Evolutionary conservation across 2,888 invertebrate genomes (phyloP).

Genomic region (Caenorhabditis imperialis): DNA sequence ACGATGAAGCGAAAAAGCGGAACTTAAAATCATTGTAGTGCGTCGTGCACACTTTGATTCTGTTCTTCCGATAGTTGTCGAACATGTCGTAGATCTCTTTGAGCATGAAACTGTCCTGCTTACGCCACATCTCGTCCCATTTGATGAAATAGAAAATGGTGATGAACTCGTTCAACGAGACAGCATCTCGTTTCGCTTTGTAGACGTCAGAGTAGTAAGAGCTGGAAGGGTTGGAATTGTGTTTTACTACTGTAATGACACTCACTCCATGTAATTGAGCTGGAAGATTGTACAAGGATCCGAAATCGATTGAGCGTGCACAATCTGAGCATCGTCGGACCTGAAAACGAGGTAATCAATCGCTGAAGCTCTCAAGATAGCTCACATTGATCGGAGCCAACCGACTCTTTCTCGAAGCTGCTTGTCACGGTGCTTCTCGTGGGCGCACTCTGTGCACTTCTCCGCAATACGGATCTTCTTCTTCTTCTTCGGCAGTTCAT

Average conservation of each 20-base stretch:
- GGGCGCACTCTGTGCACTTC: slow-evolving; percentile 5
- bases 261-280: slow-evolving; percentile 19
- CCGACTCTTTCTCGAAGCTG: slow-evolving; percentile 3
- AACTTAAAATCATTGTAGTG: slow-evolving; percentile 38
- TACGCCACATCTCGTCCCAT: slow-evolving; percentile 28
- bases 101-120: slow-evolving; percentile 17
- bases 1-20: slow-evolving; percentile 36
- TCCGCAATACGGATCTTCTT: neutral
- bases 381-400: slow-evolving; percentile 15
- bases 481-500: neutral
- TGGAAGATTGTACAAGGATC: slow-evolving; percentile 23
- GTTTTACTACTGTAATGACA: no score
- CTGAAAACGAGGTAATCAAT: slow-evolving; percentile 12
- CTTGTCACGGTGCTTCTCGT: neutral
- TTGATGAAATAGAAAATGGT: slow-evolving; percentile 41
- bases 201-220: neutral
- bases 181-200: neutral
- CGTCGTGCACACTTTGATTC: slow-evolving; percentile 14
- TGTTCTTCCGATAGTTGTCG: slow-evolving; percentile 18
- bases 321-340: slow-evolving; percentile 24
- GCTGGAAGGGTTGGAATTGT: no score
- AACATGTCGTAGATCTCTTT: slow-evolving; percentile 33
- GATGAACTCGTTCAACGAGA: slow-evolving; percentile 27
- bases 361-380: neutral
- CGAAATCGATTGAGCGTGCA: slow-evolving; percentile 8